Base-by-base conservation (phyloP, 1,140 invertebrate species). In the Drosophila paulistorum region DNA sequence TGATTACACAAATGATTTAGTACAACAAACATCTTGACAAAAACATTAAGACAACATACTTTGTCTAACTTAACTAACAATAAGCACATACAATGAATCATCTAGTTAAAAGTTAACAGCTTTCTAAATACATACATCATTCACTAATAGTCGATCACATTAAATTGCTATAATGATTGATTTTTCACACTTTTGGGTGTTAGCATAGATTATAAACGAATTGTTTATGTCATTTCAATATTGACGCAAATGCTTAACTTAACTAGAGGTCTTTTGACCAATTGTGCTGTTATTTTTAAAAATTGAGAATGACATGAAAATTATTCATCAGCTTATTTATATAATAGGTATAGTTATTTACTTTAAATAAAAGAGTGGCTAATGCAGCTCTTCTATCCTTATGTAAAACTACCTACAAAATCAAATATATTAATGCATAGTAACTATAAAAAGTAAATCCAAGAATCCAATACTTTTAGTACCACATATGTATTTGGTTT, bases 41-140 rank as follows among this genome's bases (percentile, higher is more conserved):
- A 30, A 23, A 51, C 9, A 51, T 11, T 51, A 51, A 51, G 30
- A 23, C 45, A 51, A 51, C 45, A 51, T 51, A 51, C 45, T 51
- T 51, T 51, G 14, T 14, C 42, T 45, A 51, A 48, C 14, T 17
- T 17, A 20, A 48, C 45, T 48, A 48, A 6, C 6, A 30, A 30
- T 30, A 30, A 30, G 30, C 6, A 30, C 30, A 7, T 7, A 30
- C 30, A 20, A 51, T 51, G 45, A 51, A 51, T 51, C 45, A 51
- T 51, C 20, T 23, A 51, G 20, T 23, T 51, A 20, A 11, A 51
- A 51, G 45, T 51, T 51, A 51, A 51, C 45, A 51, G 17, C 45
- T 51, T 51, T 51, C 45, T 51, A 51, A 51, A 51, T n/a, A 9
- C 7, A 23, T 48, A 30, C 30, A 30, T 30, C 30, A 30, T 17